A percentile compares a stretch with the other conserved stretches of the same genome.
Evolutionary conservation across 2,888 invertebrate species (phyloP).

Genomic region (Drosophila kambysellisi): DNA sequence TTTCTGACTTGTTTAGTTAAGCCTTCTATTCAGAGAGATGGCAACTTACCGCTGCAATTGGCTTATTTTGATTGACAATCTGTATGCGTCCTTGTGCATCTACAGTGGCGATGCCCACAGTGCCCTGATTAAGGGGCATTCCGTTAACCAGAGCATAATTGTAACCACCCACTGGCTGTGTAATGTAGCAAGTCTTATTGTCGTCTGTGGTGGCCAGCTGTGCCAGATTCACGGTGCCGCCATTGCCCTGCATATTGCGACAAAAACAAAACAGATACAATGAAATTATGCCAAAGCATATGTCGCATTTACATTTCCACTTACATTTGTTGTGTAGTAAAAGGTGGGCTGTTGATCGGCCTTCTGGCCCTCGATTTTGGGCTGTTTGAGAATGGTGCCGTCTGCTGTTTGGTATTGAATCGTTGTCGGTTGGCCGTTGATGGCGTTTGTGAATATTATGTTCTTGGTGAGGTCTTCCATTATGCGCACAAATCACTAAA

Average conservation of each 20-base stretch:
- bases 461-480: slow-evolving; percentile 85
- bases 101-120: slow-evolving; percentile 85
- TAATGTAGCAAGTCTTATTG: slow-evolving; percentile 91
- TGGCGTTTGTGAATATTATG: slow-evolving; percentile 88
- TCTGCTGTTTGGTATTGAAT: slow-evolving; percentile 90
- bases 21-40: not conserved
- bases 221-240: slow-evolving; percentile 89
- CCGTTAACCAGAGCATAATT: slow-evolving; percentile 95
- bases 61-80: slow-evolving; percentile 85
- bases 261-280: not conserved
- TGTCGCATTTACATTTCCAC: slow-evolving; percentile 16
- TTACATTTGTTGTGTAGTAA: slow-evolving; percentile 87
- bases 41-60: slow-evolving; percentile 82
- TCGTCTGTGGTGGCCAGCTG: slow-evolving; percentile 87
- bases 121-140: slow-evolving; percentile 90
- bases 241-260: slow-evolving; percentile 82
- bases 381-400: slow-evolving; percentile 88
- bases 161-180: slow-evolving; percentile 89
- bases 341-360: slow-evolving; percentile 88
- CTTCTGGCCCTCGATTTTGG: slow-evolving; percentile 87
- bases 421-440: slow-evolving; percentile 88
- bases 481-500: slow-evolving; percentile 53
- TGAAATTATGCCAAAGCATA: not conserved
- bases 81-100: slow-evolving; percentile 85
- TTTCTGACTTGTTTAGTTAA: not conserved